Evolutionary conservation across 1,140 invertebrate species (phyloP).

Genomic region (Triops longicaudatus): DNA sequence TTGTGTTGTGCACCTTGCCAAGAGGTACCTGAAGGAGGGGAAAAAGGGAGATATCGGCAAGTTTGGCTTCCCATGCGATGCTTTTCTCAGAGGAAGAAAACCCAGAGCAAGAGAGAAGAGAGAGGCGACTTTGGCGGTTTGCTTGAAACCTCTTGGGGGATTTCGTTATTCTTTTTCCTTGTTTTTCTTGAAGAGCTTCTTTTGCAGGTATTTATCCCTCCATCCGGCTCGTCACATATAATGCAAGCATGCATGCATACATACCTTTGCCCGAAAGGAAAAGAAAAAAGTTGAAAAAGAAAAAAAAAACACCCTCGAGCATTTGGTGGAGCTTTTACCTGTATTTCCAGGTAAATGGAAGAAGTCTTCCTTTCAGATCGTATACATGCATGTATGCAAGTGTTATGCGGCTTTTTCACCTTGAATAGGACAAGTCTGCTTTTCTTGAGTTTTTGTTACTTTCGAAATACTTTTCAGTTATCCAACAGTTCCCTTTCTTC

Average conservation of each 20-base stretch:
- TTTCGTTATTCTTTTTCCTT: not conserved
- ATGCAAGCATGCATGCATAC: not conserved
- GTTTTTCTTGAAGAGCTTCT: slow-evolving; percentile 27
- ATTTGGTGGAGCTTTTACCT: not conserved
- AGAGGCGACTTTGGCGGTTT: slow-evolving; percentile 32
- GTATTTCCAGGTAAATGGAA: slow-evolving; percentile 2
- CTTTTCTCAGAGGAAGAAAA: not conserved
- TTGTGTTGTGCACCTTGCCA: slow-evolving; percentile 14
- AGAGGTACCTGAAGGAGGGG: not conserved
- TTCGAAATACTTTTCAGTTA: no score
- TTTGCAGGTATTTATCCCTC: slow-evolving; percentile 20
- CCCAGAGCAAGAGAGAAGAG: slow-evolving; percentile 34
- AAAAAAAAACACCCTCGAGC: not conserved
- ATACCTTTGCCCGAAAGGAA: not conserved
- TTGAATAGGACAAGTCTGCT: not conserved
- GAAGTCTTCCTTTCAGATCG: not conserved
- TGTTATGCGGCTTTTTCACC: not conserved
- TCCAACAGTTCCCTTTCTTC: no score
- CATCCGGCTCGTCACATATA: not conserved
- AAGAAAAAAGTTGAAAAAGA: no score
- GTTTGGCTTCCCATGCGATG: slow-evolving; percentile 2
- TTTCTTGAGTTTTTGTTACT: no score
- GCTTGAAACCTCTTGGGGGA: not conserved
- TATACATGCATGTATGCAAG: no score
- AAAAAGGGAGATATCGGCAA: not conserved